These are phyloP conservation scores for Sinocyclocheilus rhinocerous DNA, from an alignment of 2,113 vertebrate genomes.

Conservation along the genomic window DNA sequence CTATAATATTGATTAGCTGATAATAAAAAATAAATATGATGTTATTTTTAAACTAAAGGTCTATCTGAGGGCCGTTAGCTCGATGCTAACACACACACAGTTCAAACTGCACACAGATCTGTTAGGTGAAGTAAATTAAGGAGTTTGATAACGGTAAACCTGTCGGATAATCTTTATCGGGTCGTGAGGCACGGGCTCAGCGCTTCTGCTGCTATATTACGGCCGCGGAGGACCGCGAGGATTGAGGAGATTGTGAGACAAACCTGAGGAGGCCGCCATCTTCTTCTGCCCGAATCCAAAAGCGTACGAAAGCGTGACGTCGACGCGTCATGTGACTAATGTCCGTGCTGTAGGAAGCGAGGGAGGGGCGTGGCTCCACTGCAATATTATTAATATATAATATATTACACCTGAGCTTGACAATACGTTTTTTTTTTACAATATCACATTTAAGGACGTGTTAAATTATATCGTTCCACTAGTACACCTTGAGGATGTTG, in stretches of 20 bases:
- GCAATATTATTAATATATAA: neutral
- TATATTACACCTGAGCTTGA: no score
- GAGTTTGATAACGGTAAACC: neutral
- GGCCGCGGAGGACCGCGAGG: neutral
- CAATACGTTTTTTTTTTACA: neutral
- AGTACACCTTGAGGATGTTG: neutral
- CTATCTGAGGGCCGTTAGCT: slow-evolving; percentile 29
- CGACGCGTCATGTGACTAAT: slow-evolving; percentile 36
- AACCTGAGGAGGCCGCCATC: slow-evolving; percentile 96
- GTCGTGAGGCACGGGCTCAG: neutral
- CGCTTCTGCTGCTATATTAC: neutral
- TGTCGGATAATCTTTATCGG: neutral
- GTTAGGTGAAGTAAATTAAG: neutral
- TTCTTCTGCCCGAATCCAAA: slow-evolving; percentile 85
- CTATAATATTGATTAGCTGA: neutral
- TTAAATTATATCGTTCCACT: neutral
- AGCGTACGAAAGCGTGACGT: slow-evolving; percentile 65
- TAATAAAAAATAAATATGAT: neutral
- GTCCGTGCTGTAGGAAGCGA: neutral
- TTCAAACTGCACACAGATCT: neutral
- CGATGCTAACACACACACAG: slow-evolving; percentile 30
- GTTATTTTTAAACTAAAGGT: slow-evolving; percentile 10
- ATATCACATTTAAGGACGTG: neutral
- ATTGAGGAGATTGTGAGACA: slow-evolving; percentile 68
- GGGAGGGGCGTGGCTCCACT: neutral